phyloP scores from a whole-genome alignment of 1,140 invertebrate genomes.

The Periplaneta americana region DNA sequence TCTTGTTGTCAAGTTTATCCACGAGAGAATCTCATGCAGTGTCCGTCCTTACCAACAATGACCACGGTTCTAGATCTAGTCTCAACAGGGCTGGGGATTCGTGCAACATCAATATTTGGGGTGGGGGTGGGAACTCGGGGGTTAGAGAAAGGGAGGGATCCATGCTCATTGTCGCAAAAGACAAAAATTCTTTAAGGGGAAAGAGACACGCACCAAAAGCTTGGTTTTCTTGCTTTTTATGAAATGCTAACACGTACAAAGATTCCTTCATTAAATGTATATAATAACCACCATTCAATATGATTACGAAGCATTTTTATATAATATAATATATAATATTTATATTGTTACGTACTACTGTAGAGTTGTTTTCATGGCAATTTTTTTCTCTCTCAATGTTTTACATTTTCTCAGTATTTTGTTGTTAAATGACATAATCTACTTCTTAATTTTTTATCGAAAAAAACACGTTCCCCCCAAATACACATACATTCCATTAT shows the following conservation, averaged over 20 bases:
- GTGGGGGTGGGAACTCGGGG: too few relatives aligned
- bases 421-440: not conserved
- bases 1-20: not conserved
- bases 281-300: constrained; percentile 8
- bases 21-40: not conserved
- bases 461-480: not conserved
- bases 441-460: not conserved
- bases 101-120: not conserved
- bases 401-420: not conserved
- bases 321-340: not conserved
- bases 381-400: not conserved
- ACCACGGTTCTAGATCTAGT: not conserved
- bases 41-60: not conserved
- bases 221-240: constrained; percentile 1
- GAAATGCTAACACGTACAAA: constrained; percentile 12
- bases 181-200: not conserved
- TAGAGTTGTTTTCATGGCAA: not conserved
- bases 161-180: not conserved
- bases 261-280: constrained; percentile 7
- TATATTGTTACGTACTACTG: not conserved
- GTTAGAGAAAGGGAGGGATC: not conserved
- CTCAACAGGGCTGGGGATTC: not conserved
- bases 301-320: constrained; percentile 4
- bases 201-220: not conserved
- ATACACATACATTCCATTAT: not conserved